These are phyloP conservation scores for Hydrocynus forskahlii DNA, from an alignment of 2,797 vertebrate genomes.

Conservation along the genomic window DNA sequence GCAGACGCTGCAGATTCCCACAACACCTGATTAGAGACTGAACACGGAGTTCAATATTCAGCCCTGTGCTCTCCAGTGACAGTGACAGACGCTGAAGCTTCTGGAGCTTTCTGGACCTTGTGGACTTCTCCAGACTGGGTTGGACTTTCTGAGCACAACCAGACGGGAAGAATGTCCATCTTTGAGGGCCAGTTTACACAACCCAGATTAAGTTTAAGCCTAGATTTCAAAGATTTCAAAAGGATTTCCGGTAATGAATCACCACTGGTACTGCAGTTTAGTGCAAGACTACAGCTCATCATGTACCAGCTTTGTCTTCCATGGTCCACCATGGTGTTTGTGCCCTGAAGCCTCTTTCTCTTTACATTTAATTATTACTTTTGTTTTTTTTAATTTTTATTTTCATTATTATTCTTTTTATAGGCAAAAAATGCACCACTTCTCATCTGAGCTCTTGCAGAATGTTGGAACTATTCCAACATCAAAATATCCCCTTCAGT, in stretches of 20 bases:
- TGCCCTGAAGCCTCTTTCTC: background rate
- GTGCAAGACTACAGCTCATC: background rate
- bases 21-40: slow-evolving; percentile 33
- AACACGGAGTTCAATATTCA: slow-evolving; percentile 17
- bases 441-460: too few species aligned
- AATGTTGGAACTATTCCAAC: too few species aligned
- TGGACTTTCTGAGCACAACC: background rate
- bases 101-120: slow-evolving; percentile 14
- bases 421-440: too few species aligned
- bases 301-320: background rate
- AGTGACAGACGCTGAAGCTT: slow-evolving; percentile 1
- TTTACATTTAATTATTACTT: too few species aligned
- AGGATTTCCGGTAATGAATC: background rate
- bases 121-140: background rate
- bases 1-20: slow-evolving; percentile 25
- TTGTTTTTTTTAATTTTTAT: too few species aligned
- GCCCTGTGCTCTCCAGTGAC: background rate
- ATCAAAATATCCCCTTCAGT: too few species aligned
- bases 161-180: background rate
- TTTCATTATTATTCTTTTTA: too few species aligned
- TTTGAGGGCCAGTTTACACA: background rate
- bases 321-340: background rate
- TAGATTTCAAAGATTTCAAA: background rate
- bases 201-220: slow-evolving; percentile 1
- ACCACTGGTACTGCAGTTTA: background rate